Conservation (phyloP, 2,797 vertebrate species). For the Eurystomus glaucurus region DNA sequence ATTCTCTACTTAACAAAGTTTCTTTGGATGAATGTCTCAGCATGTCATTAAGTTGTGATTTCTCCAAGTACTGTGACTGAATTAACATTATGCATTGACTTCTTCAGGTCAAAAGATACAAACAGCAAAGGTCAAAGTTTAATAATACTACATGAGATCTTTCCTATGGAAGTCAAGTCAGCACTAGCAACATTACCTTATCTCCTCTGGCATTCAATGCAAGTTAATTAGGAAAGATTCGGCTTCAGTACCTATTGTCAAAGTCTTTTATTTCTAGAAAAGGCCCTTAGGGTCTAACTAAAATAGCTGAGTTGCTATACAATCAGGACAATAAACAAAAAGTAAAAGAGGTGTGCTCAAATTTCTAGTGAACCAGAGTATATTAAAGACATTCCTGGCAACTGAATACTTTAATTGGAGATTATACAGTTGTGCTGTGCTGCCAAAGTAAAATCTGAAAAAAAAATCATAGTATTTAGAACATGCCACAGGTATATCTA, state of each 20-base stretch:
- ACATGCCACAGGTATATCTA: not conserved
- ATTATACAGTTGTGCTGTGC: not conserved
- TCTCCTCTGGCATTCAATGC: slow-evolving; percentile 22
- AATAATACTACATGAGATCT: not conserved
- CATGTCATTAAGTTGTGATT: not conserved
- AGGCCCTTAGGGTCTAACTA: not conserved
- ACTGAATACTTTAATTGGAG: not conserved
- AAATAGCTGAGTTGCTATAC: not conserved
- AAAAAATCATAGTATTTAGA: not conserved
- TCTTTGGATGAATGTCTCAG: not conserved
- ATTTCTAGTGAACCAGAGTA: not conserved
- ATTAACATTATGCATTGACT: not conserved
- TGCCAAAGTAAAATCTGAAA: not conserved
- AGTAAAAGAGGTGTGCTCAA: not conserved
- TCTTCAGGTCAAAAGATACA: not conserved
- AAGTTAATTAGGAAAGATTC: slow-evolving; percentile 54
- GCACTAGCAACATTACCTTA: not conserved
- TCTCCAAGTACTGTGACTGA: not conserved
- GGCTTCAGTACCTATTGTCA: not conserved
- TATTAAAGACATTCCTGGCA: not conserved
- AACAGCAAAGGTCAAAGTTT: slow-evolving; percentile 20
- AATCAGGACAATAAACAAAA: slow-evolving; percentile 7
- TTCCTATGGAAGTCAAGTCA: slow-evolving; percentile 8
- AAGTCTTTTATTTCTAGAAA: slow-evolving; percentile 43
- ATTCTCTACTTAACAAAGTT: not conserved